A percentile compares a stretch with the other conserved stretches of the same genome.
phyloP scores from a whole-genome alignment of 2,888 invertebrate species.

The Embidobia sp. region DNA sequence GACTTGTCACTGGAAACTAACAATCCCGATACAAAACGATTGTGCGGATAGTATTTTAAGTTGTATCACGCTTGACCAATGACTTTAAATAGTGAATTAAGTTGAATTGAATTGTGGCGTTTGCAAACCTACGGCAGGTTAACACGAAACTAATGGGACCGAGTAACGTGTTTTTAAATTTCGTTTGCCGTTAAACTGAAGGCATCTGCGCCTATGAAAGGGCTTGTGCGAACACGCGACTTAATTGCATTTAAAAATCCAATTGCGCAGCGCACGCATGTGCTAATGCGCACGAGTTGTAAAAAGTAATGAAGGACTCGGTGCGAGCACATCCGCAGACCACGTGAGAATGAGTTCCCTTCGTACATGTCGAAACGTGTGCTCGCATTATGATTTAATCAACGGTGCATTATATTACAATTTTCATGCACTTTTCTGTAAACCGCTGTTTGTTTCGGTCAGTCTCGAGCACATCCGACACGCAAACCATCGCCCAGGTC shows the following conservation, averaged over 20 bases:
- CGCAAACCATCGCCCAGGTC: constrained; percentile 2
- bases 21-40: too few relatives aligned
- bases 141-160: too few relatives aligned
- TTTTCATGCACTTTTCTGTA: constrained; percentile 64
- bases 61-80: too few relatives aligned
- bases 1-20: too few relatives aligned
- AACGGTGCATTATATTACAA: constrained; percentile 64
- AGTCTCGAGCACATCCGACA: constrained; percentile 20
- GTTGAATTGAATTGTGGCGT: too few relatives aligned
- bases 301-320: constrained; percentile 24
- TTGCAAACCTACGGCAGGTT: too few relatives aligned
- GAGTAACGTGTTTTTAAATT: too few relatives aligned
- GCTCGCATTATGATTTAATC: constrained; percentile 65
- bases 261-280: constrained; percentile 5
- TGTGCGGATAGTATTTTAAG: too few relatives aligned
- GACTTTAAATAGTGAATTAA: too few relatives aligned
- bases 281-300: constrained; percentile 12
- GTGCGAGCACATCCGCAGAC: constrained; percentile 30
- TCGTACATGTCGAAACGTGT: constrained; percentile 5
- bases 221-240: background rate
- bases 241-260: background rate
- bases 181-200: too few relatives aligned
- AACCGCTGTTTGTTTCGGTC: constrained; percentile 3
- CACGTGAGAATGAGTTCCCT: constrained; percentile 19
- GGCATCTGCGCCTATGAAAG: background rate